Percentiles rank a stretch among this genome's conserved stretches.
phyloP scores from a whole-genome alignment of 35 echinoderm and acorn worm species.

The Lytechinus pictus region DNA sequence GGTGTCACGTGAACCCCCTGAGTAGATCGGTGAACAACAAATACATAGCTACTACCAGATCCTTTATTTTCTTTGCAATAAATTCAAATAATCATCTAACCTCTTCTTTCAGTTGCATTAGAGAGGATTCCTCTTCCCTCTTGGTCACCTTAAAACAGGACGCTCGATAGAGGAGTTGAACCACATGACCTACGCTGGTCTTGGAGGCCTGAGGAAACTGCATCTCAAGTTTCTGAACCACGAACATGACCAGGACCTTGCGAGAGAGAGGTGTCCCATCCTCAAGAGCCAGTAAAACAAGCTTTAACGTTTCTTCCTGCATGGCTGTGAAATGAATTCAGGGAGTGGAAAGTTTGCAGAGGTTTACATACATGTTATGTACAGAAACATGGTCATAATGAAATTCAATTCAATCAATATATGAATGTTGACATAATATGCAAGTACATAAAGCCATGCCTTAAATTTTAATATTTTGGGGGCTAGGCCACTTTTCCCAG shows the following conservation, averaged over 20 bases:
- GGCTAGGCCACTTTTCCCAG: too few relatives aligned
- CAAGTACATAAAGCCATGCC: too few relatives aligned
- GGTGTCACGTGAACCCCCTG: too few relatives aligned
- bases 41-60: too few relatives aligned
- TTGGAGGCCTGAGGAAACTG: constrained; percentile 98
- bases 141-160: constrained; percentile 99
- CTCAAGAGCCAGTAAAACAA: constrained; percentile 90
- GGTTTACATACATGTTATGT: not conserved
- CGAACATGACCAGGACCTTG: constrained; percentile 98
- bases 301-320: constrained; percentile 96
- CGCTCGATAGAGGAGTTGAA: constrained; percentile 96
- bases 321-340: constrained; percentile 64
- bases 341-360: not conserved
- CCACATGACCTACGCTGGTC: constrained; percentile 97
- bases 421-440: too few relatives aligned
- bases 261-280: constrained; percentile 90
- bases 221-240: constrained; percentile 88
- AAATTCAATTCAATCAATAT: too few relatives aligned
- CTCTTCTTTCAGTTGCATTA: constrained; percentile 99
- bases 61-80: not conserved
- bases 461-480: too few relatives aligned
- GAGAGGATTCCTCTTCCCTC: constrained; percentile 87
- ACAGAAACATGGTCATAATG: not conserved
- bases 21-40: too few relatives aligned
- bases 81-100: constrained; percentile 43